Percentiles rank a stretch among this genome's conserved stretches.
Evolutionary conservation across 2,113 vertebrate genomes (phyloP).

Genomic region (Gavialis gangeticus): DNA sequence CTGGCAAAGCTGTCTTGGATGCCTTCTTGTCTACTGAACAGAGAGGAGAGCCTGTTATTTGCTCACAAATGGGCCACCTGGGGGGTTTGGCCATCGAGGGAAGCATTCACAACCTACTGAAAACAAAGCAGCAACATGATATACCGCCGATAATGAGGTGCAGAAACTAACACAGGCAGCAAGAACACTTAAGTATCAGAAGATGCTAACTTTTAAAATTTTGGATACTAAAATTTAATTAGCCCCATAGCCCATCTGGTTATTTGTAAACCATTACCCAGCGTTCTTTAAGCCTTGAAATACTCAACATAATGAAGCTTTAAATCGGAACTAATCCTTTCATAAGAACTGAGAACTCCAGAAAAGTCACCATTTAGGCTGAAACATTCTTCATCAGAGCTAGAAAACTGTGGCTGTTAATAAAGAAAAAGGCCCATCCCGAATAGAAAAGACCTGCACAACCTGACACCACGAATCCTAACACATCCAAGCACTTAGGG

Average conservation of each 20-base stretch:
- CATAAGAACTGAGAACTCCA: not conserved
- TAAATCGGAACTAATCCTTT: not conserved
- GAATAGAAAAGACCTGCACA: not conserved
- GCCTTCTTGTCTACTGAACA: accelerated
- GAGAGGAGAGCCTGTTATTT: not conserved
- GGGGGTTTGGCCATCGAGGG: not conserved
- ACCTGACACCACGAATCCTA: not conserved
- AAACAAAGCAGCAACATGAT: not conserved
- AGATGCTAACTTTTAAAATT: not conserved
- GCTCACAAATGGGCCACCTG: not conserved
- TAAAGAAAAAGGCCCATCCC: not conserved
- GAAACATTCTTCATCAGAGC: not conserved
- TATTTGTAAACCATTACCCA: conserved; percentile 22
- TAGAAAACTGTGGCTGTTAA: not conserved
- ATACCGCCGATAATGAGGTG: accelerated
- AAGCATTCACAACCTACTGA: accelerated
- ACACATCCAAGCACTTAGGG: not conserved
- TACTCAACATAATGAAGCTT: not conserved
- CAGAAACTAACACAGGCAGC: not conserved
- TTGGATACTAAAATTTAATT: conserved; percentile 48
- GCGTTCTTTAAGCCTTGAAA: not conserved
- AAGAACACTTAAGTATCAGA: not conserved
- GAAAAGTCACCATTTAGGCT: not conserved
- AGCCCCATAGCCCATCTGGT: conserved; percentile 45
- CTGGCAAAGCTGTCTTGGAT: not conserved